phyloP scores from a whole-genome alignment of 1,140 invertebrate species.

The Drosophila sucinea region DNA sequence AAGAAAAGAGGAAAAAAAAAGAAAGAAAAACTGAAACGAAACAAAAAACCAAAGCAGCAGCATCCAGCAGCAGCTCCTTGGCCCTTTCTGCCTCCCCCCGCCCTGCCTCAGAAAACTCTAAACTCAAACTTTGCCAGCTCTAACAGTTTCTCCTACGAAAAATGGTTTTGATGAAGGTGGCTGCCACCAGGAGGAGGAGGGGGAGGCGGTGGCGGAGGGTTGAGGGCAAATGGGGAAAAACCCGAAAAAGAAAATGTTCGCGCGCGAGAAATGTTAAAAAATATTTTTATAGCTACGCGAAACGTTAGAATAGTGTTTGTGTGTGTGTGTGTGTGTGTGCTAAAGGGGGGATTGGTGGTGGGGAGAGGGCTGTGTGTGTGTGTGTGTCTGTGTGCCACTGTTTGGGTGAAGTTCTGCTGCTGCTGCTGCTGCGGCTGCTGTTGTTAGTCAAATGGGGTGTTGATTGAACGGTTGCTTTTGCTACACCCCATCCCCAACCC shows the following conservation, averaged over 20 bases:
- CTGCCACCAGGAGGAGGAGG: too few relatives aligned
- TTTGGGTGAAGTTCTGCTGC: constrained; percentile 16
- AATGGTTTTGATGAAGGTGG: not conserved
- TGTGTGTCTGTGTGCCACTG: constrained; percentile 17
- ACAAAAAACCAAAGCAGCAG: constrained; percentile 1
- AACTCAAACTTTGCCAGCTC: constrained; percentile 52
- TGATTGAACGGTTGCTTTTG: constrained; percentile 73
- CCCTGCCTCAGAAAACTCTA: constrained; percentile 4
- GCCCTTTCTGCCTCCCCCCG: not conserved
- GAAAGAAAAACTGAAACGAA: constrained; percentile 9
- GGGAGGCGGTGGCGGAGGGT: not conserved
- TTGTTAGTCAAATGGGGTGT: constrained; percentile 78
- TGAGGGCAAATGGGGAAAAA: constrained; percentile 19
- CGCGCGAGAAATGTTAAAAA: constrained; percentile 76
- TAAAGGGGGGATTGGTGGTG: not conserved
- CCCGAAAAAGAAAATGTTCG: constrained; percentile 66
- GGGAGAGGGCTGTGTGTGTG: constrained; percentile 18
- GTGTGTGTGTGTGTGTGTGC: constrained; percentile 9
- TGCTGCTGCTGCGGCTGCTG: constrained; percentile 37
- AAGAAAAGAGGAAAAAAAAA: constrained; percentile 19
- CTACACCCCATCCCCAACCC: constrained; percentile 16
- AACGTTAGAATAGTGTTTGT: constrained; percentile 79
- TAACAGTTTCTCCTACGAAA: constrained; percentile 45
- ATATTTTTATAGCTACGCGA: constrained; percentile 80
- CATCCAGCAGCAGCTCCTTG: not conserved